Evolutionary conservation across 2,113 vertebrate species (phyloP), one percentile per base, ranked within the genome.

Genomic region (Myotis yumanensis): DNA sequence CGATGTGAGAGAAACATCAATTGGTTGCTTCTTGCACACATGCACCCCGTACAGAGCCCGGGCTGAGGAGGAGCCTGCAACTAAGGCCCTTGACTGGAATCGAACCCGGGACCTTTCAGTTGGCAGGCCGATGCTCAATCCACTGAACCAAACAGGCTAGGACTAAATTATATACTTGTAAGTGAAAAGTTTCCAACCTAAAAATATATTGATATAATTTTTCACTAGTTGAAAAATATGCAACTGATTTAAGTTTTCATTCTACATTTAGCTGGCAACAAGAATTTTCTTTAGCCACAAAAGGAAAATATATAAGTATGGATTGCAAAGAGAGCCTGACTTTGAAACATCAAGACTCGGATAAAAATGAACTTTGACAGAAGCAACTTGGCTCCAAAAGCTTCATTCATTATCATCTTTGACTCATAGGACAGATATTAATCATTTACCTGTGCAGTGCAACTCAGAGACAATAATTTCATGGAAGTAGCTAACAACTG

Each of bases 401-500:
- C 54, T 92, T 88, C 64, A 86, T 69, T 81, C 48, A 59, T 35
- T 62, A 57, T 57, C 68, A 62, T 57, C 79, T 64, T 12, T 87
- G 71, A 85, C 81, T 89, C 68, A 64, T 0, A 82, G 52, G 32
- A 64, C 7, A 59, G 18, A 64, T 43, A 84, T 12, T 75, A 69
- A 71, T 43, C 32, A 62, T 75, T 89, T 86, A 85, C 54, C 59
- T 54, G 9, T 32, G 64, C 10, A 81, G 25, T 51, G 62, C 66
- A 93, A 94, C 48, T 66, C 35, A 46, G 3, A 51, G 23, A 46
- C 72, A n/a, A 5, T 40, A 86, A 43, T 73, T 90, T 72, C 91
- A 95, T 62, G 85, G 89, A 93, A 86, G 16, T 82, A 85, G 81
- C 40, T 79, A 62, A 96, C 87, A 97, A 97, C 57, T 96, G 77